Evolutionary conservation across 2,797 vertebrate genomes (phyloP), one percentile per base, ranked within the genome.

Genomic region (Mus minutoides): DNA sequence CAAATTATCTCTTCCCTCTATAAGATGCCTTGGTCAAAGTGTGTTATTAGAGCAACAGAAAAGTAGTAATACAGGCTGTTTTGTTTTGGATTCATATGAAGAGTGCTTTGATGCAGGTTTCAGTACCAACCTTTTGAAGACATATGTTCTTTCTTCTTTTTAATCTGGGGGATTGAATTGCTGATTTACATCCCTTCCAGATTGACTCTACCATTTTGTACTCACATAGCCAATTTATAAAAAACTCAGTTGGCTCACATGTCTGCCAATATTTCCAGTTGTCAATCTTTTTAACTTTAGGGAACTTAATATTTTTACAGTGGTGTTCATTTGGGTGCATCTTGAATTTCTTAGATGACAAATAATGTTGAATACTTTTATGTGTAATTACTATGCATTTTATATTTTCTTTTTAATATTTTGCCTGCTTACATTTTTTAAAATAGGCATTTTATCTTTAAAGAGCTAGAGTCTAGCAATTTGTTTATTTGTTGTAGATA

Each of bases 321-420:
- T 86, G 75, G 34, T 58, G 13, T 92, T 69, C 26, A 56, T 58
- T 94, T 93, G 31, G 29, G 16, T 90, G 91, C 69, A 54, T 71
- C 80, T 71, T 80, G 0, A 1, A 73, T 80, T 97, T 92, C 21
- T 89, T 91, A 40, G 46, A 73, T 85, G 84, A 91, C 49, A 58
- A 92, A 29, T 64, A 87, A 75, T 75, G 34, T 9, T 62, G 86
- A 82, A 40, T 75, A 80, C 2, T 58, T 85, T 84, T 64, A 7
- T 64, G 37, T 94, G 52, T 60, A n/a, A 90, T 89, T 83, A 34
- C 43, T 90, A 19, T 14, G 26, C 6, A 79, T 69, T 58, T 92
- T 31, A n/a, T 60, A 76, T 80, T 94, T 85, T 95, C 69, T 87
- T 22, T 56, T 79, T 56, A 95, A 93, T 80, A 77, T 88, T 91